Conservation (phyloP, 1,140 invertebrate species). For the Cotesia typhae region DNA sequence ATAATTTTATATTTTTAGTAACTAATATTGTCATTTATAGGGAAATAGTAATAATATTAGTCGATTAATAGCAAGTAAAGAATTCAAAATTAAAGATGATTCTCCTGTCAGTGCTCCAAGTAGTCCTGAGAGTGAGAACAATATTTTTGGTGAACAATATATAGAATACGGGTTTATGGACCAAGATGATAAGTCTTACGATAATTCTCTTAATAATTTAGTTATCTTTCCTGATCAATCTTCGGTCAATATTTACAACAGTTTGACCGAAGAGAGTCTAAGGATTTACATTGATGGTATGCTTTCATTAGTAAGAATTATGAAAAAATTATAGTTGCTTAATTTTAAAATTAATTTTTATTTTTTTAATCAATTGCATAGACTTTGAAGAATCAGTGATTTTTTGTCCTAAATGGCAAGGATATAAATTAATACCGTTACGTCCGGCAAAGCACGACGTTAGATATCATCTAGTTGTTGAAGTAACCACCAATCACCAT, state of each 20-base stretch:
- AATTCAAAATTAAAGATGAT: slow-evolving; percentile 47
- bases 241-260: slow-evolving; percentile 67
- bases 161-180: slow-evolving; percentile 42
- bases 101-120: slow-evolving; percentile 50
- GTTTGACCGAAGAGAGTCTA: slow-evolving; percentile 70
- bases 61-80: slow-evolving; percentile 48
- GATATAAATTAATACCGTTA: slow-evolving; percentile 74
- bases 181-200: slow-evolving; percentile 28
- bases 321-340: background rate
- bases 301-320: slow-evolving; percentile 10
- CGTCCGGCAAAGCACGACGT: slow-evolving; percentile 74
- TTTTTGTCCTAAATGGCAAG: slow-evolving; percentile 76
- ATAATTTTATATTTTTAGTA: background rate
- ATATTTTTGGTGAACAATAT: slow-evolving; percentile 36
- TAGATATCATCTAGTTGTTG: slow-evolving; percentile 75
- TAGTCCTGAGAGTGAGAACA: slow-evolving; percentile 51
- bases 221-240: slow-evolving; percentile 61
- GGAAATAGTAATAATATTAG: slow-evolving; percentile 43
- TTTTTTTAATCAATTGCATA: slow-evolving; percentile 49
- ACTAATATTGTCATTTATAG: slow-evolving; percentile 32
- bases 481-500: slow-evolving; percentile 70
- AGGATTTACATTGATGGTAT: slow-evolving; percentile 67
- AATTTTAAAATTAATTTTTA: background rate
- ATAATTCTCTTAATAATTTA: slow-evolving; percentile 35
- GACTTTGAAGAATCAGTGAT: slow-evolving; percentile 77